Evolutionary conservation across 1,140 invertebrate genomes (phyloP).

Genomic region (Apis dorsata): DNA sequence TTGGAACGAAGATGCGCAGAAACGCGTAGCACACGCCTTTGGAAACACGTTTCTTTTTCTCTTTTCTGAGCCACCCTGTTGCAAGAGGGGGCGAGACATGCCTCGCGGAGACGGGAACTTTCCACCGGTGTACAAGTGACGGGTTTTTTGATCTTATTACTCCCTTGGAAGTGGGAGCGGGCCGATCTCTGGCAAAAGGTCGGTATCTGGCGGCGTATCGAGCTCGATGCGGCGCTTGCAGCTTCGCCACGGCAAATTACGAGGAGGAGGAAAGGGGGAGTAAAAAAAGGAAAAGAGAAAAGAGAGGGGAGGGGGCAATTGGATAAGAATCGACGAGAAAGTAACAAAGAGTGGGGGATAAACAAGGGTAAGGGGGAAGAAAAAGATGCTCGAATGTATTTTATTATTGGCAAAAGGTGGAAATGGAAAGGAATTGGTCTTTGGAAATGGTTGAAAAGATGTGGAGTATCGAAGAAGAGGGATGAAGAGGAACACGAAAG

Average conservation of each 20-base stretch:
- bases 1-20: no score
- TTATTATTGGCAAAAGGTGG: background rate
- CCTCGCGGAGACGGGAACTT: slow-evolving; percentile 45
- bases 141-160: slow-evolving; percentile 55
- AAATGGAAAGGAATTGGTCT: background rate
- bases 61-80: slow-evolving; percentile 8
- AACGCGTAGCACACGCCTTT: background rate
- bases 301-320: background rate
- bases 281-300: background rate
- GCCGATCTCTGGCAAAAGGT: slow-evolving; percentile 46
- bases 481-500: background rate
- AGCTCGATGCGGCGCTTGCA: slow-evolving; percentile 34
- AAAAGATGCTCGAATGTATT: background rate
- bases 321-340: slow-evolving; percentile 40
- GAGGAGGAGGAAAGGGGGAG: background rate
- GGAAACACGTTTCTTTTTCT: background rate
- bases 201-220: slow-evolving; percentile 56
- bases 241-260: slow-evolving; percentile 42
- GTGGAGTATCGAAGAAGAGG: background rate
- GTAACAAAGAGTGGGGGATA: slow-evolving; percentile 26
- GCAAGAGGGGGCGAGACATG: background rate
- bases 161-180: slow-evolving; percentile 44
- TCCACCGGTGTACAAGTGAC: slow-evolving; percentile 7
- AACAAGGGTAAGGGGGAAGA: background rate
- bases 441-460: background rate